phyloP scores from a whole-genome alignment of 1,140 invertebrate genomes.

The Ceratoteleas bidentatus region DNA sequence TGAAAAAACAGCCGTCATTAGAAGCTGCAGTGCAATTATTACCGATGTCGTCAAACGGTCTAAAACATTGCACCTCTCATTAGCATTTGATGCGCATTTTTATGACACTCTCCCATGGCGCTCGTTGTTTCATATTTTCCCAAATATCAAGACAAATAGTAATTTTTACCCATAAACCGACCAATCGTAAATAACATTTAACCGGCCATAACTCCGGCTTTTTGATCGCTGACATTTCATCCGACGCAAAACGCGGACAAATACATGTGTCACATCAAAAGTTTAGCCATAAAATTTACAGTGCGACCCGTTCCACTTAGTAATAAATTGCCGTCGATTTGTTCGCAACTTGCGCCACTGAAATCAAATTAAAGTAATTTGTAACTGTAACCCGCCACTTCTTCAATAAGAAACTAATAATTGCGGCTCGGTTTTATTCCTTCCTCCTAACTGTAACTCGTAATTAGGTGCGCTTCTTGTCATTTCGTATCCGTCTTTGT shows the following conservation, averaged over 20 bases:
- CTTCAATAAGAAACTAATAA: conserved; percentile 36
- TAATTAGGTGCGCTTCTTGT: conserved; percentile 35
- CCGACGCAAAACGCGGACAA: not conserved
- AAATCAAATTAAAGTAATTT: conserved; percentile 39
- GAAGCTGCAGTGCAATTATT: too few species aligned
- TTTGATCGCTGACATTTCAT: not conserved
- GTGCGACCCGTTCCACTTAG: conserved; percentile 1
- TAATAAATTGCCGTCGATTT: conserved; percentile 25
- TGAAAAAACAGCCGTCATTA: too few species aligned
- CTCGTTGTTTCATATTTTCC: too few species aligned
- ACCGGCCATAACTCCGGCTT: not conserved
- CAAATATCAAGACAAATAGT: too few species aligned
- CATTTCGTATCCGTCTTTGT: conserved; percentile 15
- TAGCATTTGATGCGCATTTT: too few species aligned
- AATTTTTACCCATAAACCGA: too few species aligned
- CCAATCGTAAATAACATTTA: too few species aligned
- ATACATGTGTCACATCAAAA: conserved; percentile 6
- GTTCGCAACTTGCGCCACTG: conserved; percentile 31
- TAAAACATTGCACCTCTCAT: too few species aligned
- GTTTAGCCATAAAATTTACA: conserved; percentile 13
- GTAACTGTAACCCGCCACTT: conserved; percentile 43
- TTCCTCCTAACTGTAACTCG: conserved; percentile 48
- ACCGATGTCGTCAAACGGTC: too few species aligned
- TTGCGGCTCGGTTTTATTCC: conserved; percentile 33
- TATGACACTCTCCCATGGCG: too few species aligned